Evolutionary conservation across 2,888 invertebrate genomes (phyloP).

Genomic region (Cephus pulcher): DNA sequence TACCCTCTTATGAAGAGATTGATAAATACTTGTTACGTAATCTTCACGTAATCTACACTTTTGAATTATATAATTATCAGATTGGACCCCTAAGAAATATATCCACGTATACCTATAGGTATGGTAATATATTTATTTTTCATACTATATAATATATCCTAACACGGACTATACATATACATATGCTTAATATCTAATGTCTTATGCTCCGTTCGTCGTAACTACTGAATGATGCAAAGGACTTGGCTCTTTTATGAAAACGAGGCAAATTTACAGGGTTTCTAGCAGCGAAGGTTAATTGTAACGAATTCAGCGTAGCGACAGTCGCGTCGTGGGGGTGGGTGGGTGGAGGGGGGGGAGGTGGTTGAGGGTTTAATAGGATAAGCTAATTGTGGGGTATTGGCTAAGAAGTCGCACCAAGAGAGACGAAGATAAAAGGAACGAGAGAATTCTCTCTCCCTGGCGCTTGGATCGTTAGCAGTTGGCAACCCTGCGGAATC

Average conservation of each 20-base stretch:
- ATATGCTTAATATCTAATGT: background rate
- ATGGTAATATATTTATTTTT: background rate
- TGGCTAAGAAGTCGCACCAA: conserved; percentile 61
- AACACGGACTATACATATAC: background rate
- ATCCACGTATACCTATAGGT: no score
- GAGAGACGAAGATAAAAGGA: conserved; percentile 36
- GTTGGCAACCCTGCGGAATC: conserved; percentile 62
- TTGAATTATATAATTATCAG: background rate
- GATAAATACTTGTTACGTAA: background rate
- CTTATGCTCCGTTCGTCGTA: background rate
- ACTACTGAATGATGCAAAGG: background rate
- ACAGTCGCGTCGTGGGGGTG: conserved; percentile 21
- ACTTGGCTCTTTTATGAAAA: background rate
- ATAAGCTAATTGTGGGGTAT: conserved; percentile 67
- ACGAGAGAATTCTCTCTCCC: conserved; percentile 31
- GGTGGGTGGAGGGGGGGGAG: conserved; percentile 24
- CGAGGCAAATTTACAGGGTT: background rate
- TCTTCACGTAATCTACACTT: background rate
- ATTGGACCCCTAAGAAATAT: background rate
- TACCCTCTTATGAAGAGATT: background rate
- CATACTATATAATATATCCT: background rate
- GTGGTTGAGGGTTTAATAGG: conserved; percentile 62
- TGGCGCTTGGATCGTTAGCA: conserved; percentile 62
- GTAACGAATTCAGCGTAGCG: conserved; percentile 62
- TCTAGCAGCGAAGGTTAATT: conserved; percentile 49